These are phyloP conservation scores for Drosophila prostipennis DNA, from an alignment of 2,888 invertebrate species.

Conservation along the genomic window DNA sequence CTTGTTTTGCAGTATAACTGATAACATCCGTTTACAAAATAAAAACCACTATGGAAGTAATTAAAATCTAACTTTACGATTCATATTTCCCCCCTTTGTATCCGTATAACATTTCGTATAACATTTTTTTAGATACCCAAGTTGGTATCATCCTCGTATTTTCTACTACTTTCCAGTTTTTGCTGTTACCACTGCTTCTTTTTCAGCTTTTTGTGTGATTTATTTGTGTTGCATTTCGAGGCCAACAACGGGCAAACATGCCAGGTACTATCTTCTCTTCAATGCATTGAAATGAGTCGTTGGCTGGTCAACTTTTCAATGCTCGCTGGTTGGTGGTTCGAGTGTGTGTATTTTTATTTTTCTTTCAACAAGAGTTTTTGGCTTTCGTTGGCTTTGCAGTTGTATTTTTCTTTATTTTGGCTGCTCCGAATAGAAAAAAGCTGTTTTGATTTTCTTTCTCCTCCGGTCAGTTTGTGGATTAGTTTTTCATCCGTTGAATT, in stretches of 20 bases:
- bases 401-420: not conserved
- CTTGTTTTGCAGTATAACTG: too few species aligned
- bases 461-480: not conserved
- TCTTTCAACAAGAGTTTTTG: constrained; percentile 50
- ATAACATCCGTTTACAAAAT: too few species aligned
- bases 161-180: not conserved
- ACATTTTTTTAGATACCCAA: not conserved
- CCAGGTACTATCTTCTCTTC: constrained; percentile 9
- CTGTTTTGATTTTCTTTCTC: not conserved
- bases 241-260: constrained; percentile 12
- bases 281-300: constrained; percentile 7
- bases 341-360: constrained; percentile 11
- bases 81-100: too few species aligned
- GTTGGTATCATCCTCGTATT: not conserved
- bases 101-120: too few species aligned
- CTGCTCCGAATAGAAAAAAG: constrained; percentile 1
- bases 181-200: not conserved
- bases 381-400: not conserved
- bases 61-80: too few species aligned
- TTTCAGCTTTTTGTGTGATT: not conserved
- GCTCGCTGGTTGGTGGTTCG: not conserved
- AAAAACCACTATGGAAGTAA: too few species aligned
- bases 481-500: not conserved
- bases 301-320: constrained; percentile 7
- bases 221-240: constrained; percentile 17